Percentiles rank a stretch among this genome's conserved stretches.
Evolutionary conservation across 1,140 invertebrate species (phyloP).

Genomic region (Archivesica marissinica): DNA sequence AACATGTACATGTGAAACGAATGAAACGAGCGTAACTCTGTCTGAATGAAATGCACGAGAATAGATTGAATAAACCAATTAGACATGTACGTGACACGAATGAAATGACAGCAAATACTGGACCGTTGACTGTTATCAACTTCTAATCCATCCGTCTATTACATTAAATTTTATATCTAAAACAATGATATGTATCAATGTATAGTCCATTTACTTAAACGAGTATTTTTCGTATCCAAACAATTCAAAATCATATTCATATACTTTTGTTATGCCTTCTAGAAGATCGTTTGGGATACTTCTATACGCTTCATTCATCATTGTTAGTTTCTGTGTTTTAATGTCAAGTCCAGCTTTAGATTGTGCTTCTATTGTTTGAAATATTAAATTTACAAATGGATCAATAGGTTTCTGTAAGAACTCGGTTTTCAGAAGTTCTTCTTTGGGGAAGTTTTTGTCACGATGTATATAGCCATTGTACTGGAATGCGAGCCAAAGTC

Average conservation of each 20-base stretch:
- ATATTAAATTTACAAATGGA: not conserved
- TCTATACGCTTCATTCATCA: slow-evolving; percentile 43
- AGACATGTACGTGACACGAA: too few relatives aligned
- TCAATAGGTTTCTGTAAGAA: not conserved
- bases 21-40: too few relatives aligned
- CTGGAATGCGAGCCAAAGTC: slow-evolving; percentile 48
- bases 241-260: slow-evolving; percentile 48
- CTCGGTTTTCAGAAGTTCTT: not conserved
- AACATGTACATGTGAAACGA: too few relatives aligned
- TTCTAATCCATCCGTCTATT: too few relatives aligned
- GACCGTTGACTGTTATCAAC: too few relatives aligned
- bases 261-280: not conserved
- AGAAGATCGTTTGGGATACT: not conserved
- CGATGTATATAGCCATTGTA: slow-evolving; percentile 51
- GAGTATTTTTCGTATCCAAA: slow-evolving; percentile 37
- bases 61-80: too few relatives aligned
- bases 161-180: too few relatives aligned
- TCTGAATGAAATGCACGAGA: too few relatives aligned
- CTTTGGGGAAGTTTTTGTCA: slow-evolving; percentile 2
- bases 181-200: too few relatives aligned
- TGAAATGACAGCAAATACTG: too few relatives aligned
- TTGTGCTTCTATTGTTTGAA: slow-evolving; percentile 4
- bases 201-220: not conserved
- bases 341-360: not conserved
- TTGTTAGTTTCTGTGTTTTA: slow-evolving; percentile 1